Evolutionary conservation across 2,113 vertebrate species (phyloP).

Genomic region (Diadophis punctatus): DNA sequence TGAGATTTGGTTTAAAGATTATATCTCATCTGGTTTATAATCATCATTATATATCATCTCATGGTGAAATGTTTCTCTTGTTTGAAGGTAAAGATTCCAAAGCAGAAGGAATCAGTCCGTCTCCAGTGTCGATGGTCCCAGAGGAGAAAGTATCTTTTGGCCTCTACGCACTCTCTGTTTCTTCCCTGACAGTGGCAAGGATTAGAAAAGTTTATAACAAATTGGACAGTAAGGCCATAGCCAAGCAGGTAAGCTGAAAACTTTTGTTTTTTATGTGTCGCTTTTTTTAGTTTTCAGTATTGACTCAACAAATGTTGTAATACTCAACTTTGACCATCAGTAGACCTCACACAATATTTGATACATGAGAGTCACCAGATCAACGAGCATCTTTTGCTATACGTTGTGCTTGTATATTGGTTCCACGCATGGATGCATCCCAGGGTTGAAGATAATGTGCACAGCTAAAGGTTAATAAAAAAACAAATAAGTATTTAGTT

Average conservation of each 20-base stretch:
- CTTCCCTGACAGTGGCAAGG: constrained; percentile 90
- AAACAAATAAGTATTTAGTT: not conserved
- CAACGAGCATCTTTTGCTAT: not conserved
- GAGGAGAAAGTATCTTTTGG: constrained; percentile 98
- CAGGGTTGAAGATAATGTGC: not conserved
- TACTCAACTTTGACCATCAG: not conserved
- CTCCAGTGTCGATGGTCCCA: constrained; percentile 83
- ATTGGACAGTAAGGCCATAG: constrained; percentile 96
- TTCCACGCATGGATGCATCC: not conserved
- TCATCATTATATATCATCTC: not conserved
- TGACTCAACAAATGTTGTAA: not conserved
- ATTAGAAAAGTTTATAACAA: constrained; percentile 98
- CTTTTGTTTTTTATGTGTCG: not conserved
- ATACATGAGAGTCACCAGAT: not conserved
- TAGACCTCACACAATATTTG: not conserved
- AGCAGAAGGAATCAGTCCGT: constrained; percentile 75
- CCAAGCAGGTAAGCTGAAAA: constrained; percentile 84
- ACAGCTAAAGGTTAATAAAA: not conserved
- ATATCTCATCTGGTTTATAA: not conserved
- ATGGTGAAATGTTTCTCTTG: constrained; percentile 7
- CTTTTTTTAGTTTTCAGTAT: not conserved
- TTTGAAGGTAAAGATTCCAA: constrained; percentile 91
- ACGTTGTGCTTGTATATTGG: not conserved
- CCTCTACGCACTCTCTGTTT: constrained; percentile 87
- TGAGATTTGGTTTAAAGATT: not conserved